Evolutionary conservation across 2,797 vertebrate species (phyloP), one percentile per base, ranked within the genome.

Genomic region (Pogonophryne albipinna): DNA sequence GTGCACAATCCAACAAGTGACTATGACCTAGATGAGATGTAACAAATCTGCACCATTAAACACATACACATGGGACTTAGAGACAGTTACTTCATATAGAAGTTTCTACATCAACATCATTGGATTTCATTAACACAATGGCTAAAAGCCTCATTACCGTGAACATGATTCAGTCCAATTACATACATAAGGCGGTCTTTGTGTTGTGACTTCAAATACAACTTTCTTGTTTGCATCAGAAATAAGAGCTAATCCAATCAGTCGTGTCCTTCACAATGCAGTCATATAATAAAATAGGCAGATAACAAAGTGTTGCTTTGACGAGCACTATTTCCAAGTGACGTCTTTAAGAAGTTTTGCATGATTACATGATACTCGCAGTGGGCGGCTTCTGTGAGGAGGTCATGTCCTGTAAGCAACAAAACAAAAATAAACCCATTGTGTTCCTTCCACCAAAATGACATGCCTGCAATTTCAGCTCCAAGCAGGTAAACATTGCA

Each of bases 11-110:
- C 69, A 83, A 60, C 74, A 55, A 11, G 59, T 41, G 67, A 72
- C 77, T 74, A 44, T 74, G 76, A 65, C 82, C 88, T 82, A 69
- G 34, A 85, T 90, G 74, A 85, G 70, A 74, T 49, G 46, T 71
- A 85, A 84, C 82, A 72, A 65, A 83, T 64, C 73, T 79, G 71
- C 76, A 79, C 51, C 64, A 74, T 47, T 71, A 41, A 66, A 71
- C 72, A 58, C 66, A 71, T 66, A 68, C n/a, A 55, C 19, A 68
- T 3, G 60, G 5, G 58, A 69, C 44, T 6, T 9, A 46, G 50
- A 78, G 41, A 60, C 47, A 68, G 34, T 31, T 62, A 46, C 3
- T 38, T 31, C 52, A 72, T 67, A 13, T 65, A 64, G 9, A 71
- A 0, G 51, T 64, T 77, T 64, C 53, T 70, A 14, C 63, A 72